phyloP scores from a whole-genome alignment of 2,888 invertebrate genomes.

The Lobophora halterata region DNA sequence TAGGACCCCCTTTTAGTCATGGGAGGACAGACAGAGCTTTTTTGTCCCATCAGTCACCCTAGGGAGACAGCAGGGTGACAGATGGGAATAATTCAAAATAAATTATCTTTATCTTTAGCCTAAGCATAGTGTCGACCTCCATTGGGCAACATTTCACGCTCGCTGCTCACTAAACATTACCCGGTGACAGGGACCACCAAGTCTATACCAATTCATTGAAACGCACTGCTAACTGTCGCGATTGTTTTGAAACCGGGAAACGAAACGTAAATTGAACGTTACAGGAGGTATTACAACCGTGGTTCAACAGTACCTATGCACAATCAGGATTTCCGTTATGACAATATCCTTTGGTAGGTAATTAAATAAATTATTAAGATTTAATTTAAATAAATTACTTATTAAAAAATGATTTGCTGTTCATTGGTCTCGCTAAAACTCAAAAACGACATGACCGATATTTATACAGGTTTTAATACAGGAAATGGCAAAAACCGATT shows the following conservation, averaged over 20 bases:
- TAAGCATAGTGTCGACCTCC: slow-evolving; percentile 40
- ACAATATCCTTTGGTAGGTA: background rate
- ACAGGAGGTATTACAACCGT: slow-evolving; percentile 1
- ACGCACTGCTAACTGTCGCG: slow-evolving; percentile 17
- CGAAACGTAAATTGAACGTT: slow-evolving; percentile 15
- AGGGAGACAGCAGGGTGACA: no score
- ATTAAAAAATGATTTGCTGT: no score
- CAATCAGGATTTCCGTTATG: slow-evolving; percentile 2
- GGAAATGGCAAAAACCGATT: no score
- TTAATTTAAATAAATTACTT: no score
- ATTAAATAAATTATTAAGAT: background rate
- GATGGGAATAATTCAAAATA: no score
- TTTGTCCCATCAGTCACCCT: no score
- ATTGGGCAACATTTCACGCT: slow-evolving; percentile 58
- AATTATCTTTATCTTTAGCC: slow-evolving; percentile 21
- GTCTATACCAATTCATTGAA: slow-evolving; percentile 29
- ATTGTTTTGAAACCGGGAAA: slow-evolving; percentile 20
- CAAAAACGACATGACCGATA: no score
- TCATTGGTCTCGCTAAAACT: no score
- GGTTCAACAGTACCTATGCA: slow-evolving; percentile 2
- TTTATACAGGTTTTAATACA: no score
- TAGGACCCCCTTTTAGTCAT: no score
- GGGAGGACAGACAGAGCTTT: no score
- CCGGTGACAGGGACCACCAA: slow-evolving; percentile 44
- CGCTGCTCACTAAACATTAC: slow-evolving; percentile 42